Percentiles rank a stretch among this genome's conserved stretches.
Evolutionary conservation across 2,113 vertebrate species (phyloP).

Genomic region (Tapirus terrestris): DNA sequence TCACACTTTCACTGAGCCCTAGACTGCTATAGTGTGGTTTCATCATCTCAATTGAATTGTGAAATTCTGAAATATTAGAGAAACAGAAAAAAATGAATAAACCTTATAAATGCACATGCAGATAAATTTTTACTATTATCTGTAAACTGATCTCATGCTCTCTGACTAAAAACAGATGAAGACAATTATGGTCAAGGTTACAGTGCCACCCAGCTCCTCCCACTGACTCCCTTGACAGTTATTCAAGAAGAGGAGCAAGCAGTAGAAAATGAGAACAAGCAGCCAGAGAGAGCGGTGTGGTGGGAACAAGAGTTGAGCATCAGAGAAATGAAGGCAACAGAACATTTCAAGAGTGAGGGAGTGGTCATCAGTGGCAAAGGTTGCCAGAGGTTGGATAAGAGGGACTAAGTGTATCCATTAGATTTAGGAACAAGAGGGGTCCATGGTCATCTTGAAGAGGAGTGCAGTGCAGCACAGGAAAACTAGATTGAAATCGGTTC

Average conservation of each 20-base stretch:
- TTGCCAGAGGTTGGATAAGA: neutral
- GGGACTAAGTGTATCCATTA: neutral
- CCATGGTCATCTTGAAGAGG: neutral
- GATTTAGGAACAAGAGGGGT: neutral
- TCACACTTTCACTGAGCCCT: slow-evolving; percentile 28
- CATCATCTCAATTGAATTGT: slow-evolving; percentile 64
- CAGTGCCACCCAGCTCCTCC: neutral
- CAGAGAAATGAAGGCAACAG: neutral
- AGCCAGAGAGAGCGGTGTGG: neutral
- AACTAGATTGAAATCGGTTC: neutral
- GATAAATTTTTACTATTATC: slow-evolving; percentile 49
- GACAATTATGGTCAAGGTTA: slow-evolving; percentile 27
- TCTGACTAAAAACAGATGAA: slow-evolving; percentile 50
- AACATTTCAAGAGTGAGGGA: neutral
- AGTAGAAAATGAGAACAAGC: slow-evolving; percentile 37
- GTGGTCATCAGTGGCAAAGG: neutral
- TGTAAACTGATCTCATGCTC: slow-evolving; percentile 20
- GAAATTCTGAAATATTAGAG: slow-evolving; percentile 53
- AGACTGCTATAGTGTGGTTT: neutral
- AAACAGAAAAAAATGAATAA: neutral
- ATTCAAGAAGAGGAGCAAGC: neutral
- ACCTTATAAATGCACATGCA: slow-evolving; percentile 46
- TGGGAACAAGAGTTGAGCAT: neutral
- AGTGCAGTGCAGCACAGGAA: neutral
- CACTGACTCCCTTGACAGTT: neutral